A percentile compares a stretch with the other conserved stretches of the same genome.
Evolutionary conservation across 1,140 invertebrate species (phyloP).

Genomic region (Zaprionus kolodkinae): DNA sequence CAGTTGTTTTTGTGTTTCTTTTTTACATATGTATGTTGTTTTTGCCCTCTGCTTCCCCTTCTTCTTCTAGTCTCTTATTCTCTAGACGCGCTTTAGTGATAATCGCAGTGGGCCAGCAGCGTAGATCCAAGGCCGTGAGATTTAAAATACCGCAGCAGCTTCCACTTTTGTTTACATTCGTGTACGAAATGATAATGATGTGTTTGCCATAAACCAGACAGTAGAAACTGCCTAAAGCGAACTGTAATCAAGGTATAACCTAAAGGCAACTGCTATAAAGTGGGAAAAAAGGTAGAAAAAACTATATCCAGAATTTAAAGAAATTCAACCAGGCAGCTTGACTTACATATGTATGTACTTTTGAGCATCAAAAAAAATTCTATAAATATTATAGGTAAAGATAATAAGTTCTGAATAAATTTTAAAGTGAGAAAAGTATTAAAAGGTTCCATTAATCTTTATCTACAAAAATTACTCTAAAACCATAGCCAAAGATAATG

Average conservation of each 20-base stretch:
- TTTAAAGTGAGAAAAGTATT: too few species aligned
- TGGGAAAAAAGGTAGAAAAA: too few species aligned
- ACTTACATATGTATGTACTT: too few species aligned
- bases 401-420: too few species aligned
- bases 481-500: too few species aligned
- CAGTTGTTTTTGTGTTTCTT: conserved; percentile 27
- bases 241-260: background rate
- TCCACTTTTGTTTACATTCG: conserved; percentile 68
- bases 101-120: conserved; percentile 20
- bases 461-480: too few species aligned
- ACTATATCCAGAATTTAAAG: too few species aligned
- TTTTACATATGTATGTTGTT: conserved; percentile 9
- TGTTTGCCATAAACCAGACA: conserved; percentile 39
- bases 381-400: too few species aligned
- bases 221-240: conserved; percentile 14
- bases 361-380: too few species aligned
- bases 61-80: conserved; percentile 9
- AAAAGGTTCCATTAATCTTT: too few species aligned
- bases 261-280: too few species aligned
- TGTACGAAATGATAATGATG: conserved; percentile 55
- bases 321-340: too few species aligned
- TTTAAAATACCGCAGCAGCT: conserved; percentile 57
- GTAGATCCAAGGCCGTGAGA: conserved; percentile 60
- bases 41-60: conserved; percentile 16
- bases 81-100: conserved; percentile 26